Evolutionary conservation across 37 sponge, comb jelly and placozoan species (phyloP).

Genomic region (Ianthella basta): DNA sequence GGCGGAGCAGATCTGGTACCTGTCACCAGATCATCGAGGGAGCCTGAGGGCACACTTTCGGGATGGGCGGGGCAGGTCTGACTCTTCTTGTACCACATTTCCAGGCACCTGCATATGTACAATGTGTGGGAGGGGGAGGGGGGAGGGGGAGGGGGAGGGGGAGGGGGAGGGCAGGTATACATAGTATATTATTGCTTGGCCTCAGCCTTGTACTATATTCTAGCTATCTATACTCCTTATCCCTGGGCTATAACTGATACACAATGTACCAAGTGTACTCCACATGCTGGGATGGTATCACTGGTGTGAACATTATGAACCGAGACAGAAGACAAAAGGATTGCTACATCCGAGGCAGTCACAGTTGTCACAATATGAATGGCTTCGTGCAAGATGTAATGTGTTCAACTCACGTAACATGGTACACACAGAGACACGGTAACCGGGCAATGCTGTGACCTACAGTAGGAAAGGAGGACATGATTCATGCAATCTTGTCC

Average conservation of each 20-base stretch:
- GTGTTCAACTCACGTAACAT: conserved; percentile 69
- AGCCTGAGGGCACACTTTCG: conserved; percentile 26
- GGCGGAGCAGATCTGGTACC: not conserved
- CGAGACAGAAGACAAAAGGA: no score
- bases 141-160: no score
- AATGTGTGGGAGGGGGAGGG: no score
- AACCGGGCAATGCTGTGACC: conserved; percentile 89
- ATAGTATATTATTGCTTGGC: no score
- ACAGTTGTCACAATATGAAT: no score
- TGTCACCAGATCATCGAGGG: not conserved
- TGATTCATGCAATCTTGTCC: not conserved
- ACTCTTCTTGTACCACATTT: conserved; percentile 65
- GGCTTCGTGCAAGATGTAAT: no score
- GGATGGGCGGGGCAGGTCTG: conserved; percentile 84
- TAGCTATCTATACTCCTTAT: not conserved
- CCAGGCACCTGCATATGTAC: conserved; percentile 57
- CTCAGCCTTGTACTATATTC: not conserved
- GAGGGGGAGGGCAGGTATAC: no score
- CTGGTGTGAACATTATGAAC: no score
- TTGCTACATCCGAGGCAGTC: no score
- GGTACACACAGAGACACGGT: conserved; percentile 93
- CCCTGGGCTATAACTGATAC: no score
- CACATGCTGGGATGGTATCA: no score
- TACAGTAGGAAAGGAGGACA: conserved; percentile 19
- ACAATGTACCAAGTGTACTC: no score